These are phyloP conservation scores for Atethmia centrago DNA, from an alignment of 2,888 invertebrate genomes.

Conservation along the genomic window DNA sequence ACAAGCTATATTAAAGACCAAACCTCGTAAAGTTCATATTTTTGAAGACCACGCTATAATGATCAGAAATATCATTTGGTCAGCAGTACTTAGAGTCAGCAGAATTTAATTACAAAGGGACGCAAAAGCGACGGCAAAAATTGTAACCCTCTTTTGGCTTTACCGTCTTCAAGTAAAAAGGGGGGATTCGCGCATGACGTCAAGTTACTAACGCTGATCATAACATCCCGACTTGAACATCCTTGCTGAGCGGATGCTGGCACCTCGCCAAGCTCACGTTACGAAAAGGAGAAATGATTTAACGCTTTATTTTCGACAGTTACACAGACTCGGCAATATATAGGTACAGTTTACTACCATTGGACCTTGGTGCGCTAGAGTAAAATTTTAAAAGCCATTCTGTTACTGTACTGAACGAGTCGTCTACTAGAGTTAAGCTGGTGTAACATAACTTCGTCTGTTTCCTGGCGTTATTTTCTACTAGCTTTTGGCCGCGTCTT, in stretches of 20 bases:
- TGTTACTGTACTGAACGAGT: neutral
- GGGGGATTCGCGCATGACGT: conserved; percentile 50
- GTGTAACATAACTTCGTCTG: conserved; percentile 5
- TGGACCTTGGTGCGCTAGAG: conserved; percentile 10
- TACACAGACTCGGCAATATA: conserved; percentile 43
- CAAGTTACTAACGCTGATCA: conserved; percentile 55
- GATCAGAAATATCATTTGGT: neutral
- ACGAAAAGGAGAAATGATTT: conserved; percentile 61
- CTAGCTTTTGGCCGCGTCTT: no score
- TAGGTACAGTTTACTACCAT: conserved; percentile 35
- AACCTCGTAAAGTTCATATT: conserved; percentile 12
- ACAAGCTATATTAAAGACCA: neutral
- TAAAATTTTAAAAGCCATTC: conserved; percentile 18
- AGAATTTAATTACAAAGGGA: neutral
- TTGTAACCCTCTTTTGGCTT: neutral
- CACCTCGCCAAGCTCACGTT: conserved; percentile 58
- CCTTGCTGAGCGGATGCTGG: conserved; percentile 65
- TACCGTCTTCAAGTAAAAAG: conserved; percentile 8
- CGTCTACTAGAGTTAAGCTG: neutral
- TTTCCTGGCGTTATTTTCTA: conserved; percentile 16
- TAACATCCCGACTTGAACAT: conserved; percentile 62
- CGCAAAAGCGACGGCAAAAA: neutral
- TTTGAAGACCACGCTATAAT: neutral
- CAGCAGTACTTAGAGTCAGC: neutral
- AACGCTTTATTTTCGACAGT: conserved; percentile 66